Base-by-base conservation (phyloP, 2,888 invertebrate species). In the Chorisops tibialis region DNA sequence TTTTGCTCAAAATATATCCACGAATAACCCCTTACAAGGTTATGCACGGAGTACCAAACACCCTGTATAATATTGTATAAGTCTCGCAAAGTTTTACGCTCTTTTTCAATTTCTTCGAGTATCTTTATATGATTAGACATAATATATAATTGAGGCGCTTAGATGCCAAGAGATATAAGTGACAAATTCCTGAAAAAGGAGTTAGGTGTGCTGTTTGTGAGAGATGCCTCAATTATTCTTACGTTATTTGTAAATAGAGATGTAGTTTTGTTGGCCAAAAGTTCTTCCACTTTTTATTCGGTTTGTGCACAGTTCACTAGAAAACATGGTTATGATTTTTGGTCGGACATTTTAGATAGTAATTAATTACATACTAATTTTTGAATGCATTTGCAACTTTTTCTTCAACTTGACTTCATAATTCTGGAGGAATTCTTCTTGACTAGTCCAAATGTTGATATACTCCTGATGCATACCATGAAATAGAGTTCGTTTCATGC, bases 201-300 rank as follows among this genome's bases (percentile, higher is more conserved):
- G n/a, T n/a, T n/a, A n/a, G n/a, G n/a, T n/a, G n/a, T n/a, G n/a
- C n/a, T n/a, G n/a, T n/a, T n/a, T n/a, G n/a, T n/a, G n/a, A n/a
- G n/a, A n/a, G n/a, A n/a, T n/a, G n/a, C n/a, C n/a, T n/a, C n/a
- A n/a, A n/a, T n/a, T n/a, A 24, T 52, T 72, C 73, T 72, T 69
- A 79, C 79, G 74, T 79, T 79, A 59, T 76, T 78, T 22, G 76
- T 76, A 70, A 79, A 79, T 37, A 79, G 70, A 63, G 76, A 77
- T 35, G 76, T 75, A 38, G 73, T 73, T 65, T 76, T 77, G 67
- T 74, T 78, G 21, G 75, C 74, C 60, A 79, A 70, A 62, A 79
- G 67, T 65, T 73, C 71, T 64, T 79, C 79, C 38, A 78, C 75
- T 68, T 79, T 78, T 64, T 79, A 77, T 63, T 78, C 78, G 24